These are phyloP conservation scores for Drosophila burlai DNA, from an alignment of 1,140 invertebrate genomes.

Conservation along the genomic window DNA sequence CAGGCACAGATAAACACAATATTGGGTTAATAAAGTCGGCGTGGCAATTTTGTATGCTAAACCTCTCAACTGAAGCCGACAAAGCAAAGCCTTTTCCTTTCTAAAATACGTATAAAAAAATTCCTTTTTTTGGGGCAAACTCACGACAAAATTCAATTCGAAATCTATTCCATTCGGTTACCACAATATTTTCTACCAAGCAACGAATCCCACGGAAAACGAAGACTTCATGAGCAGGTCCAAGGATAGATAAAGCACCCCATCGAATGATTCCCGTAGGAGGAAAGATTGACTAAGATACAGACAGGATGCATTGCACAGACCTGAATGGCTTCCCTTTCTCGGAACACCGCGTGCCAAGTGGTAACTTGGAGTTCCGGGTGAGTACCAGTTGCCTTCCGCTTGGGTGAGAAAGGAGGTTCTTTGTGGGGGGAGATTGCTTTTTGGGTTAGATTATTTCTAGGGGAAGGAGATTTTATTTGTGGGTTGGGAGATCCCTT, in stretches of 20 bases:
- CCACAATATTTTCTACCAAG: constrained; percentile 6
- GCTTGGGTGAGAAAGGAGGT: not conserved
- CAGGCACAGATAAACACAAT: not conserved
- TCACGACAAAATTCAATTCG: constrained; percentile 49
- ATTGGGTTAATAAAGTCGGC: constrained; percentile 15
- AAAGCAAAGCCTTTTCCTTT: constrained; percentile 3
- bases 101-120: not conserved
- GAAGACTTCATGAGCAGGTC: not conserved
- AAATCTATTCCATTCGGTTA: not conserved
- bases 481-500: not conserved
- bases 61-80: constrained; percentile 4
- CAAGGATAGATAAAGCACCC: too few species aligned
- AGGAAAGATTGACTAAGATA: not conserved
- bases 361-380: constrained; percentile 64
- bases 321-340: constrained; percentile 26
- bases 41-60: constrained; percentile 6
- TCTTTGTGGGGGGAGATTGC: not conserved
- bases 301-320: constrained; percentile 22
- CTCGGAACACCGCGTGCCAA: not conserved
- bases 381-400: constrained; percentile 26
- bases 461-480: not conserved
- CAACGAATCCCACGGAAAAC: not conserved
- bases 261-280: too few species aligned
- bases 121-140: constrained; percentile 25
- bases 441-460: not conserved